Base-by-base conservation (phyloP, 2,888 invertebrate species). In the Amaurobius ferox region DNA sequence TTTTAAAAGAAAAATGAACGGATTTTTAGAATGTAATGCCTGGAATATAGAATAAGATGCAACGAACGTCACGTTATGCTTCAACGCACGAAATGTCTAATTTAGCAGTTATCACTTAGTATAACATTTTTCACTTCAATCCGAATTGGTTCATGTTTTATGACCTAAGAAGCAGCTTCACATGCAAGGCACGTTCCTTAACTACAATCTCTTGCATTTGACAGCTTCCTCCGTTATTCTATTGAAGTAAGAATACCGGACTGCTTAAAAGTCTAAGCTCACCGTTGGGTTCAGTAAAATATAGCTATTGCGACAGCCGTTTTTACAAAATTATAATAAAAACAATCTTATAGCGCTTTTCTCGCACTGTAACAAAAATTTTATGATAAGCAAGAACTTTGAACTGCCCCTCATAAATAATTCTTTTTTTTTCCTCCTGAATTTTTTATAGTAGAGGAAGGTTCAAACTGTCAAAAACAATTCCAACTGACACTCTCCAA, bases 101-200 rank as follows among this genome's bases (percentile, higher is more conserved):
- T 30, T 66, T 72, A 23, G 32, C 5, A 32, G 55, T 26, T 32
- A n/a, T 44, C 44, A 66, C 9, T 32, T n/a, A 39, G 67, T 9
- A 35, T 72, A 55, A 66, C 79, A 79, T 55, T 67, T 80, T n/a
- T 30, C 1, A 30, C 71, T 61, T 67, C 19, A 39, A 67, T 67
- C 26, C 23, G 7, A 55, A 67, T 73, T 48, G n/a, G 30, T 73
- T 64, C 16, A 19, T 30, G 35, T 73, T 79, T 80, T 80, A 80
- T 39, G 66, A 66, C 71, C 29, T 13, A 7, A n/a, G n/a, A 16
- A 39, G 11, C 7, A 48, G 28, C 29, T 66, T 44, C 16, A 55
- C 5, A 73, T 67, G 67, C 80, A 11, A 5, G 29, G 23, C 67
- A 73, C 80, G 73, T 73, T 29, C 30, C 32, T 13, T 44, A 79